phyloP scores from a whole-genome alignment of 2,797 vertebrate genomes.

The Enteromius thamalakanensis region DNA sequence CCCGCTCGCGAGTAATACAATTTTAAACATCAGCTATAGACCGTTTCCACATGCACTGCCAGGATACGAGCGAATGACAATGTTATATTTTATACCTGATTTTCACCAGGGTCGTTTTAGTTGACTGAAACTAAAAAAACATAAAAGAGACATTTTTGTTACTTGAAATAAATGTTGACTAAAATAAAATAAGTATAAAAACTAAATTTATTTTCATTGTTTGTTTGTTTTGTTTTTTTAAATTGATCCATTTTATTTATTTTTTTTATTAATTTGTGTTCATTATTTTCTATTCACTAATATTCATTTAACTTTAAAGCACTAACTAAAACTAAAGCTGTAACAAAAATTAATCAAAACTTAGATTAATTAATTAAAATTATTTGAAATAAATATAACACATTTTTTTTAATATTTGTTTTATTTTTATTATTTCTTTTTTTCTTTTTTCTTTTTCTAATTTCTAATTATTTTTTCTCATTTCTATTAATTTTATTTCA shows the following conservation, averaged over 20 bases:
- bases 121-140: neutral
- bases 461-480: neutral
- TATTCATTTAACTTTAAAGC: neutral
- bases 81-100: neutral
- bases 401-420: no score
- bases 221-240: neutral
- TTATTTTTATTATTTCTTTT: no score
- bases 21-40: conserved; percentile 34
- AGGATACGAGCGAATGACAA: neutral
- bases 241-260: no score
- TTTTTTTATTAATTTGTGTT: neutral
- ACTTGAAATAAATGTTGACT: neutral
- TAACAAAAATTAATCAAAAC: neutral
- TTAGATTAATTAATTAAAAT: neutral
- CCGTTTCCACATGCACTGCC: neutral
- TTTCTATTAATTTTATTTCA: neutral
- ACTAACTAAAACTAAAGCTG: neutral
- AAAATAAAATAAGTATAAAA: neutral
- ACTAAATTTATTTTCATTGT: neutral
- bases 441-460: no score
- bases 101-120: neutral
- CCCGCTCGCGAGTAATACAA: conserved; percentile 55
- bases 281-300: neutral
- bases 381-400: no score
- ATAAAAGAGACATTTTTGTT: neutral